Percentiles rank a stretch among this genome's conserved stretches.
Evolutionary conservation across 1,140 invertebrate genomes (phyloP).

Genomic region (Bombus confusus): DNA sequence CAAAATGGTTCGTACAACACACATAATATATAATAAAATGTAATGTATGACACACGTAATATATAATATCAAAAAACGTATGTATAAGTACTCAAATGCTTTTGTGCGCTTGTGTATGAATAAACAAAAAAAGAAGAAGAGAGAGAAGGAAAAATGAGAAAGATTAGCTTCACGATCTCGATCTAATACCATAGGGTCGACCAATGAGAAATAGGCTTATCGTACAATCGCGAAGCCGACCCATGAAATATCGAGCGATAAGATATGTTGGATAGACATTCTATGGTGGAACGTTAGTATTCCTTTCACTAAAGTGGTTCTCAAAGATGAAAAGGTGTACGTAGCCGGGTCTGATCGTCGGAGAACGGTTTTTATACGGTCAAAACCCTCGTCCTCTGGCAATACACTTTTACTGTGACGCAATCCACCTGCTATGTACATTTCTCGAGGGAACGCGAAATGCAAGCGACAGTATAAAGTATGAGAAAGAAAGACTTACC

Average conservation of each 20-base stretch:
- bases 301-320: conserved; percentile 73
- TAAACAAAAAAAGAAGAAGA: neutral
- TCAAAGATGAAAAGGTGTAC: conserved; percentile 29
- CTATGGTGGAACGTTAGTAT: conserved; percentile 46
- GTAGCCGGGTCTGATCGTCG: neutral
- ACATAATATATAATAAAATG: neutral
- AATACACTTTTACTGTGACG: conserved; percentile 55
- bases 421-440: conserved; percentile 48
- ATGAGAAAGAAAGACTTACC: conserved; percentile 48
- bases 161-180: neutral
- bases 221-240: neutral
- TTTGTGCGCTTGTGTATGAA: neutral
- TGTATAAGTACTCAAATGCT: neutral
- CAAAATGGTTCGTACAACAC: neutral
- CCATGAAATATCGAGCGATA: conserved; percentile 44
- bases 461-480: conserved; percentile 39
- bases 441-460: conserved; percentile 36
- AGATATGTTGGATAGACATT: conserved; percentile 22
- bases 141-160: no score
- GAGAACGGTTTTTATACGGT: conserved; percentile 29
- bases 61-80: neutral
- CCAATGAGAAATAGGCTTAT: conserved; percentile 25
- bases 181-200: neutral
- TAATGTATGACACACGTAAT: no score
- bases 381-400: conserved; percentile 32